Conservation (phyloP, 2,888 invertebrate species). For the Oscheius myriophilus region DNA sequence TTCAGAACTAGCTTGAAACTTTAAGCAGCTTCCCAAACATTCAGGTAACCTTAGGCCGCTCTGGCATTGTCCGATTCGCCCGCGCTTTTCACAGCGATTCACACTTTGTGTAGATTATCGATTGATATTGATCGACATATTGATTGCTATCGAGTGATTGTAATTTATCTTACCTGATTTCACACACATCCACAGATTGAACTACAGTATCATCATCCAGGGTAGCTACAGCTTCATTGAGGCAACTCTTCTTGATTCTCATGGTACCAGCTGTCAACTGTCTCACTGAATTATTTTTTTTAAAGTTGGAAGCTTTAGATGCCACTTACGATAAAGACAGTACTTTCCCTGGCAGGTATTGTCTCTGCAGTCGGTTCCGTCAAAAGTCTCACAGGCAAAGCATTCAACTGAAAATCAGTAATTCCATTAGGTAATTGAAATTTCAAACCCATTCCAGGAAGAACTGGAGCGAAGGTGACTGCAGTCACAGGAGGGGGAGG, state of each 20-base stretch:
- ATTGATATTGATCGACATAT: too few species aligned
- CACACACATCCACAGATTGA: slow-evolving; percentile 40
- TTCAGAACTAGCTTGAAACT: too few species aligned
- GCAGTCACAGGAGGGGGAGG: slow-evolving; percentile 1
- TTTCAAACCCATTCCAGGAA: slow-evolving; percentile 8
- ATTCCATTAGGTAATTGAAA: neutral
- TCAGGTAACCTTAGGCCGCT: too few species aligned
- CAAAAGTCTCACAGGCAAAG: slow-evolving; percentile 39
- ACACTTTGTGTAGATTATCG: too few species aligned
- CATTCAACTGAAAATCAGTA: slow-evolving; percentile 36
- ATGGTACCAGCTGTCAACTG: slow-evolving; percentile 37
- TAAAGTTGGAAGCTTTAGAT: neutral
- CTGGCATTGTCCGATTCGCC: too few species aligned
- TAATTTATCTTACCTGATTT: slow-evolving; percentile 30
- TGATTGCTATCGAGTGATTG: too few species aligned
- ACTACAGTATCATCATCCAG: slow-evolving; percentile 45
- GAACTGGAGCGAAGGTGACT: slow-evolving; percentile 26
- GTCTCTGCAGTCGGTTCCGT: slow-evolving; percentile 45
- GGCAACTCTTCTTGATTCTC: slow-evolving; percentile 38
- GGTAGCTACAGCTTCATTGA: slow-evolving; percentile 31
- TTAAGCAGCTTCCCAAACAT: too few species aligned
- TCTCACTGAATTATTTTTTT: slow-evolving; percentile 33
- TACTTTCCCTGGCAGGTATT: slow-evolving; percentile 42
- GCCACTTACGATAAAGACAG: slow-evolving; percentile 40
- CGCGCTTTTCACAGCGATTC: too few species aligned